Evolutionary conservation across 2,888 invertebrate species (phyloP).

Genomic region (Heliconius cydno): DNA sequence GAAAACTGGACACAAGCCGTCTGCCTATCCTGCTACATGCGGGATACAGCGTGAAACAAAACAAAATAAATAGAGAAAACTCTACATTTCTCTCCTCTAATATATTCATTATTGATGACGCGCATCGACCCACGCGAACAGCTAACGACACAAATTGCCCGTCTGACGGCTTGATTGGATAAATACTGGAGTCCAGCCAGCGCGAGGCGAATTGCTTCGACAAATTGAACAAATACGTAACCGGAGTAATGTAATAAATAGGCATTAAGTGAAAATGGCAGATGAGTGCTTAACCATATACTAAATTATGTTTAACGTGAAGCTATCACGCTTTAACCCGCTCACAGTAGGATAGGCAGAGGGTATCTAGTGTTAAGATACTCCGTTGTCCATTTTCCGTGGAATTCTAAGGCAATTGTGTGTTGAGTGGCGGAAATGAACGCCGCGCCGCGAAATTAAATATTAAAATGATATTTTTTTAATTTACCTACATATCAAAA

Average conservation of each 20-base stretch:
- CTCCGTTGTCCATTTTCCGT: too few relatives aligned
- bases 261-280: neutral
- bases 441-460: too few relatives aligned
- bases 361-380: too few relatives aligned
- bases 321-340: too few relatives aligned
- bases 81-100: neutral
- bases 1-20: too few relatives aligned
- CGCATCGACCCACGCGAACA: slow-evolving; percentile 28
- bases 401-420: too few relatives aligned
- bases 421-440: too few relatives aligned
- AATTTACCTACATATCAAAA: neutral
- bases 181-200: slow-evolving; percentile 51
- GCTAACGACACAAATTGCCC: slow-evolving; percentile 43
- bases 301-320: neutral
- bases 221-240: slow-evolving; percentile 42
- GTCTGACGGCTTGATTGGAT: slow-evolving; percentile 54
- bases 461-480: neutral
- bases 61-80: too few relatives aligned
- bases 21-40: too few relatives aligned
- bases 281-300: neutral
- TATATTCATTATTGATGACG: slow-evolving; percentile 20
- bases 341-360: too few relatives aligned
- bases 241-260: slow-evolving; percentile 3
- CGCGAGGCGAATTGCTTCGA: slow-evolving; percentile 47
- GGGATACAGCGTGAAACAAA: too few relatives aligned